Conservation (phyloP, 2,113 vertebrate genomes). For the Dasyurus viverrinus region DNA sequence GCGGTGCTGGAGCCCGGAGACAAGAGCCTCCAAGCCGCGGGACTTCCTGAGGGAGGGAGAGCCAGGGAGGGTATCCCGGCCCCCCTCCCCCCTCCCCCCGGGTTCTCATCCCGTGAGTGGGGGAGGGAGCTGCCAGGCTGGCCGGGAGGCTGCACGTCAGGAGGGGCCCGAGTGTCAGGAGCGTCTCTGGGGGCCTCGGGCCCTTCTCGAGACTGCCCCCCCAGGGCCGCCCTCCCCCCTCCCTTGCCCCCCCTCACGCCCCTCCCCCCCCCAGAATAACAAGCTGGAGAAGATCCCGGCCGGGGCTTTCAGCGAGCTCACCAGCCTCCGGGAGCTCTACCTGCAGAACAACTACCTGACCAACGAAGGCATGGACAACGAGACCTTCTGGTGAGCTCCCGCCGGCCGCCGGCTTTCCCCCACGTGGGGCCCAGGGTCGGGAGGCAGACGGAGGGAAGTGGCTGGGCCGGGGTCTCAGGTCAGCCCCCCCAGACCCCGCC, state of each 20-base stretch:
- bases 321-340: constrained; percentile 93
- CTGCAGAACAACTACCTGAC: constrained; percentile 96
- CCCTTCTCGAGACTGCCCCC: not conserved
- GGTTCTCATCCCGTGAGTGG: no score
- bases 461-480: not conserved
- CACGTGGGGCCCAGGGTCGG: not conserved
- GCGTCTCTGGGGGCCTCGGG: no score
- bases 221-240: not conserved
- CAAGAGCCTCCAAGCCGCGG: not conserved
- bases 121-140: no score
- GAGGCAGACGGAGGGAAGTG: not conserved
- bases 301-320: constrained; percentile 91
- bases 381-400: constrained; percentile 93
- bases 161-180: not conserved
- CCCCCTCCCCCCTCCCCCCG: no score
- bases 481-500: no score
- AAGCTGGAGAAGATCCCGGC: constrained; percentile 95
- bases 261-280: constrained; percentile 88
- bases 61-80: no score
- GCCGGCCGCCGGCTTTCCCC: no score
- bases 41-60: no score
- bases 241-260: not conserved
- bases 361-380: constrained; percentile 94
- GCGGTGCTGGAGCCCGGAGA: not conserved
- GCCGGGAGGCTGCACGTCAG: not conserved